Percentiles rank a stretch among this genome's conserved stretches.
These are phyloP conservation scores for Calephelis virginiensis DNA, from an alignment of 1,140 invertebrate species.

Conservation along the genomic window DNA sequence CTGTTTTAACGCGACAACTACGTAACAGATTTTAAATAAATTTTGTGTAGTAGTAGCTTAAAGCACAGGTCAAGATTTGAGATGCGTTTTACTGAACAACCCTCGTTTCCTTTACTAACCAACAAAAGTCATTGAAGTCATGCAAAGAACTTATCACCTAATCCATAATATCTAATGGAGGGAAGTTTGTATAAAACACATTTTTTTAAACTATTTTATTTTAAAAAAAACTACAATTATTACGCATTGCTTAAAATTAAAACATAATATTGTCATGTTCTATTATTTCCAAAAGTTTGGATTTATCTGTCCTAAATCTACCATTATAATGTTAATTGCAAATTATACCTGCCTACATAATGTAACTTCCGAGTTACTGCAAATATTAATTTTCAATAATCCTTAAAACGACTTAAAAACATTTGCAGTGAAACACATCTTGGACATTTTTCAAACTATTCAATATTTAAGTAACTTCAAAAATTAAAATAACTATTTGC, in stretches of 20 bases:
- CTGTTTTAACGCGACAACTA: no score
- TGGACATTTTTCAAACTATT: not conserved
- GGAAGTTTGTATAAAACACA: not conserved
- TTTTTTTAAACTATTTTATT: not conserved
- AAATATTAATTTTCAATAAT: no score
- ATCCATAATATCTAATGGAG: no score
- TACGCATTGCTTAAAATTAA: not conserved
- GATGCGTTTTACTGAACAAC: no score
- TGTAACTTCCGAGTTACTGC: not conserved
- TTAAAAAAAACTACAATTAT: conserved; percentile 1
- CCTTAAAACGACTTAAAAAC: no score
- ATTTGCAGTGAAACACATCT: not conserved
- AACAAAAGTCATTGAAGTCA: no score
- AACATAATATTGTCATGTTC: conserved; percentile 5
- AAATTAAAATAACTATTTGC: not conserved
- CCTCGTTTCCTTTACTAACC: no score
- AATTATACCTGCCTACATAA: conserved; percentile 2
- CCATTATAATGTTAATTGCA: not conserved
- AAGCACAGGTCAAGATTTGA: no score
- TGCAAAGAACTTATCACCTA: no score
- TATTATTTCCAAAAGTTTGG: conserved; percentile 8
- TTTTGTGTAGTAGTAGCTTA: no score
- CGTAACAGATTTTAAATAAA: no score
- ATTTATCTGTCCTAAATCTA: not conserved
- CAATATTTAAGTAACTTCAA: not conserved